Evolutionary conservation across 2,888 invertebrate genomes (phyloP), one percentile per base, ranked within the genome.

Genomic region (Rhagonycha fulva): DNA sequence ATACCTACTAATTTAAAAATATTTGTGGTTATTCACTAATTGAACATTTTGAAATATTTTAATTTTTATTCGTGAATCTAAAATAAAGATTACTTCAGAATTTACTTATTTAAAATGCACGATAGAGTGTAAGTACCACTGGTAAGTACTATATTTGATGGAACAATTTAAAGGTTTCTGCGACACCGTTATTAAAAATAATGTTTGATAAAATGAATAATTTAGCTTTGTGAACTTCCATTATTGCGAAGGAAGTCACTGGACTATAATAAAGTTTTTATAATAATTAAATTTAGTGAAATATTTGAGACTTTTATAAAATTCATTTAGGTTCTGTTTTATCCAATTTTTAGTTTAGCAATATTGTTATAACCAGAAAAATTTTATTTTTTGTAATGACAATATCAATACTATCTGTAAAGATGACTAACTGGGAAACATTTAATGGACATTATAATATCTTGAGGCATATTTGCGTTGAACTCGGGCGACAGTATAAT

Each of bases 401-500:
- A 24, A 23, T 26, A 26, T 66, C 63, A 66, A 26, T 66, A 14
- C 24, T 3, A 66, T 66, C 63, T 66, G 63, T 26, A 26, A 66
- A 26, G 63, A 66, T 66, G n/a, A 24, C 23, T 66, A 66, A 66
- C 63, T 66, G 24, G 63, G 24, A 66, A 66, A 24, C 63, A 24
- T 66, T 26, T 66, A 66, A 47, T 10, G 63, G 63, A 66, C 63
- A 66, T 66, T 66, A 66, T 66, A 66, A 66, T 66, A 66, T 66
- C 63, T 66, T 66, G 63, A 23, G 63, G 63, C 63, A 66, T 66
- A 66, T 23, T 66, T 66, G 63, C 63, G 63, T 66, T 26, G 2
- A 66, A 66, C 63, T 26, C 23, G 63, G 26, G 24, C 63, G 63
- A 66, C 26, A 9, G 63, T 24, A 66, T 66, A 66, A 66, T 66